phyloP scores from a whole-genome alignment of 2,888 invertebrate genomes.

The Lasioglossum calceatum region DNA sequence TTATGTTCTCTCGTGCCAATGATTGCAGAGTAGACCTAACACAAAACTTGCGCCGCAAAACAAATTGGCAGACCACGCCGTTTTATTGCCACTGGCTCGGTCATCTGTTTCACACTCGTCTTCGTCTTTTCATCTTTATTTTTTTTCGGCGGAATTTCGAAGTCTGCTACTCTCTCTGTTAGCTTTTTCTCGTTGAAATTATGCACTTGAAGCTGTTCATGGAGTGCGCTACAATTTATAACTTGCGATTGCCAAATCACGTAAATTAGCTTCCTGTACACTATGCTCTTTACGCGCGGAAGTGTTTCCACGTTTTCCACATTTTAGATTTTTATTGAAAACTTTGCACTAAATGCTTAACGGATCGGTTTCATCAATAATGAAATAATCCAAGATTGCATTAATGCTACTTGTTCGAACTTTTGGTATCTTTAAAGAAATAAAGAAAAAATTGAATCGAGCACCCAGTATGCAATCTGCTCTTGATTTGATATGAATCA shows the following conservation, averaged over 20 bases:
- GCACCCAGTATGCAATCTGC: no score
- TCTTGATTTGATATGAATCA: no score
- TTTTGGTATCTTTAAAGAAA: no score
- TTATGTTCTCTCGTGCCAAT: conserved; percentile 70
- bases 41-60: conserved; percentile 53
- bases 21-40: conserved; percentile 65
- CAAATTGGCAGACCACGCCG: conserved; percentile 33
- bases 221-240: not conserved
- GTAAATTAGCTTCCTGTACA: not conserved
- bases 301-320: no score
- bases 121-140: conserved; percentile 26
- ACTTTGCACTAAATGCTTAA: no score
- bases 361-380: no score
- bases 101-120: conserved; percentile 35
- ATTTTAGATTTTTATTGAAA: no score
- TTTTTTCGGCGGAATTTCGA: conserved; percentile 27
- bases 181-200: conserved; percentile 11
- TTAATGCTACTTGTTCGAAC: no score
- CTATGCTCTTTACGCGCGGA: no score
- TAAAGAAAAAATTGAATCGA: no score
- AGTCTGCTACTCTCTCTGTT: conserved; percentile 18
- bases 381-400: no score
- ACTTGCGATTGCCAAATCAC: not conserved
- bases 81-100: conserved; percentile 20
- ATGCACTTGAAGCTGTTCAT: not conserved